Evolutionary conservation across 2,113 vertebrate species (phyloP).

Genomic region (Pelobates fuscus): DNA sequence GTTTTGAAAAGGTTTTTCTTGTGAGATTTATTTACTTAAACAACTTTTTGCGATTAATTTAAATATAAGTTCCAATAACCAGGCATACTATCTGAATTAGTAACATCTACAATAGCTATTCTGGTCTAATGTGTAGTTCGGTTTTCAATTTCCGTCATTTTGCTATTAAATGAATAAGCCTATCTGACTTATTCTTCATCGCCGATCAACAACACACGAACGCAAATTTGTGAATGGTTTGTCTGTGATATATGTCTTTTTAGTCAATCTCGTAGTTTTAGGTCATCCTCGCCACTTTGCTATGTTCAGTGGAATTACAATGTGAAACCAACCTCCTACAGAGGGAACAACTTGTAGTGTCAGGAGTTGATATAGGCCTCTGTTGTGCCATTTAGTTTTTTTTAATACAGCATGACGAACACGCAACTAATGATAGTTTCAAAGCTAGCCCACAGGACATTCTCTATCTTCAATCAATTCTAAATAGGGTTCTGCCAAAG

Average conservation of each 20-base stretch:
- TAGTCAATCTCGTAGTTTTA: no score
- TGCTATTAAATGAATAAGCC: no score
- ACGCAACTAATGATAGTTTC: background rate
- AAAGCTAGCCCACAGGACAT: background rate
- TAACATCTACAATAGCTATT: no score
- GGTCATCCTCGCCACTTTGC: background rate
- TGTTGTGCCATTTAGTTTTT: background rate
- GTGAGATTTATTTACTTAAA: no score
- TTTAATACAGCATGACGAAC: background rate
- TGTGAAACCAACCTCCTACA: background rate
- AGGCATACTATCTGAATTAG: no score
- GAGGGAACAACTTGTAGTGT: background rate
- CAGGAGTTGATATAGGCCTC: background rate
- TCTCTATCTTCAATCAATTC: background rate
- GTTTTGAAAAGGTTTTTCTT: no score
- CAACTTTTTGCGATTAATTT: no score
- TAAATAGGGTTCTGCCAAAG: background rate
- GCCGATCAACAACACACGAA: background rate
- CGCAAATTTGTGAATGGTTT: background rate
- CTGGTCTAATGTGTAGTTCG: no score
- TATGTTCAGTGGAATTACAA: background rate
- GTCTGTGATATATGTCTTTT: background rate
- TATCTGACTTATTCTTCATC: no score
- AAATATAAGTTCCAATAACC: no score
- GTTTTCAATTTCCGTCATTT: no score